Evolutionary conservation across 2,888 invertebrate species (phyloP).

Genomic region (Hydriomena furcata): DNA sequence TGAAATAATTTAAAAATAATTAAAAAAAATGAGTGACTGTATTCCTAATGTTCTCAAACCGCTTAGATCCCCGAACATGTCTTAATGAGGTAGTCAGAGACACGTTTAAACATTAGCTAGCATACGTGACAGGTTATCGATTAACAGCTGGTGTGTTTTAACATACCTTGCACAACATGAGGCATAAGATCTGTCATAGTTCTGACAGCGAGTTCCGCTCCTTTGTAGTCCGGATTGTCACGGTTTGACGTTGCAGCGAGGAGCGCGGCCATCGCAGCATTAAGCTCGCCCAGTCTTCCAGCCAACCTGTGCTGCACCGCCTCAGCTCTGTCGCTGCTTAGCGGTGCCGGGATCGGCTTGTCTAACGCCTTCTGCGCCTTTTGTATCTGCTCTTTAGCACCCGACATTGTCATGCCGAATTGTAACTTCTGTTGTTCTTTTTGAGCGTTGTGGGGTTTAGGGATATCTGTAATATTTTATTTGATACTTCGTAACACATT

Average conservation of each 20-base stretch:
- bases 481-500: too few relatives aligned
- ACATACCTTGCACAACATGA: slow-evolving; percentile 44
- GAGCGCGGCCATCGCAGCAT: slow-evolving; percentile 47
- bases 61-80: too few relatives aligned
- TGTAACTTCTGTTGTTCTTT: slow-evolving; percentile 21
- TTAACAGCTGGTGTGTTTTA: too few relatives aligned
- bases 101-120: too few relatives aligned
- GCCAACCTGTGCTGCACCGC: slow-evolving; percentile 32
- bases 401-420: slow-evolving; percentile 17
- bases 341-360: slow-evolving; percentile 21
- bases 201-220: slow-evolving; percentile 42
- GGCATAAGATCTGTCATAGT: slow-evolving; percentile 48
- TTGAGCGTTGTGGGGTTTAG: neutral
- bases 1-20: too few relatives aligned
- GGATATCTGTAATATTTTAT: slow-evolving; percentile 7
- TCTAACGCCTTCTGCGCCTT: slow-evolving; percentile 23
- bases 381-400: slow-evolving; percentile 13
- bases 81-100: too few relatives aligned
- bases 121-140: too few relatives aligned
- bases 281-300: slow-evolving; percentile 39
- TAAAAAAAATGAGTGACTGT: too few relatives aligned
- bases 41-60: too few relatives aligned
- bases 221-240: slow-evolving; percentile 43
- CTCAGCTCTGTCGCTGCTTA: slow-evolving; percentile 27
- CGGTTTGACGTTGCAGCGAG: slow-evolving; percentile 39